Conservation (phyloP, 2,797 vertebrate genomes). For the Emys orbicularis region DNA sequence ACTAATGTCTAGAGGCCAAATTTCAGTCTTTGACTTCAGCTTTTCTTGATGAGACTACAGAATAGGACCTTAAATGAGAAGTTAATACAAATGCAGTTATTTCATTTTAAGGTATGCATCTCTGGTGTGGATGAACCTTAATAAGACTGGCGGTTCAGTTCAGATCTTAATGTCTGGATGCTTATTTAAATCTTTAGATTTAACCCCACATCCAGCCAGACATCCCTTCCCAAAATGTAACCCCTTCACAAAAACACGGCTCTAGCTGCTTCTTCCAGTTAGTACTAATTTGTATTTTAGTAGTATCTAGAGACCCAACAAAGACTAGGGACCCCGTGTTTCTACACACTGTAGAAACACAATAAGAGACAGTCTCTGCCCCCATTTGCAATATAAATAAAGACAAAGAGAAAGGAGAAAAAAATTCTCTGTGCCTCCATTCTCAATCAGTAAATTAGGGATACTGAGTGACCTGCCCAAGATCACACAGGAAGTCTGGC, state of each 20-base stretch:
- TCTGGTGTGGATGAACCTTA: too few species aligned
- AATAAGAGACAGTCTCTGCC: neutral
- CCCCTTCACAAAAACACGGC: neutral
- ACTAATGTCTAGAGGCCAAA: neutral
- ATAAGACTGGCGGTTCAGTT: too few species aligned
- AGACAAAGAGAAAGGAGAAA: neutral
- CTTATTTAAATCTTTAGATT: too few species aligned
- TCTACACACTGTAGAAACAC: neutral
- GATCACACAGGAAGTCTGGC: neutral
- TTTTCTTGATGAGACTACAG: neutral
- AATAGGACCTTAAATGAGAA: neutral
- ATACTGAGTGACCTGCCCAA: neutral
- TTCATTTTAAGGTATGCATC: too few species aligned
- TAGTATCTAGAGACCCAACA: neutral
- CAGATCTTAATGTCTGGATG: too few species aligned
- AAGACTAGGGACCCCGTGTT: neutral
- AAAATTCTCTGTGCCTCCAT: neutral
- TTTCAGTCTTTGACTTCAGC: neutral
- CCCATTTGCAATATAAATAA: neutral
- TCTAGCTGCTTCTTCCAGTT: neutral
- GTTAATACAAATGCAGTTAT: neutral
- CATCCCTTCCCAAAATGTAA: neutral
- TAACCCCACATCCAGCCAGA: neutral
- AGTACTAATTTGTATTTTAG: accelerated
- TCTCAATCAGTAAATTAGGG: too few species aligned